Conservation (phyloP, 2,113 vertebrate species). For the Elephantulus edwardii region DNA sequence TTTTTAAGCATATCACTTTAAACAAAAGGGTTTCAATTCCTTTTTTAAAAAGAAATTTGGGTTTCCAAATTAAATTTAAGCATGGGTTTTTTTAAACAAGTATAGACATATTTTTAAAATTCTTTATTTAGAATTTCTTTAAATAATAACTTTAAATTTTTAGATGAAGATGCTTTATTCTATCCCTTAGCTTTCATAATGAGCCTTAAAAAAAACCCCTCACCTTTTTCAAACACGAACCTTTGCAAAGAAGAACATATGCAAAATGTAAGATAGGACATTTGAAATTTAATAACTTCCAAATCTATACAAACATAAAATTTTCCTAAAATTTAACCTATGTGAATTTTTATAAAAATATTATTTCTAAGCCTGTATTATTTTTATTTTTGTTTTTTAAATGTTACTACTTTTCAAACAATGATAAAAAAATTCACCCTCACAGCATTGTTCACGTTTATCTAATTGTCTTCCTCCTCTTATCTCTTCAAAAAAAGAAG, state of each 20-base stretch:
- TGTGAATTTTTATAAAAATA: background rate
- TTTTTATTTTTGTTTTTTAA: constrained; percentile 43
- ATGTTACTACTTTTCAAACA: background rate
- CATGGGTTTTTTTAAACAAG: background rate
- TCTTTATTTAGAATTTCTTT: constrained; percentile 32
- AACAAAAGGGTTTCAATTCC: constrained; percentile 5
- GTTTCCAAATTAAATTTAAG: constrained; percentile 50
- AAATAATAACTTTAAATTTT: constrained; percentile 19
- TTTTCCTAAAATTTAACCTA: constrained; percentile 32
- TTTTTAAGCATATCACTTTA: constrained; percentile 37
- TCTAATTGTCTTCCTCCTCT: constrained; percentile 24
- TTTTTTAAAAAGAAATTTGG: constrained; percentile 4
- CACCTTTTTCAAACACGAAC: background rate
- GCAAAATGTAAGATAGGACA: background rate
- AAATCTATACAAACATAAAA: constrained; percentile 30
- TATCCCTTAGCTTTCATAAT: constrained; percentile 4
- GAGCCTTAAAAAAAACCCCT: background rate
- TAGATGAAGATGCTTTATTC: constrained; percentile 36
- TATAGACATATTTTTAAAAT: background rate
- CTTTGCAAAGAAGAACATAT: constrained; percentile 37
- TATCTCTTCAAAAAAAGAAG: background rate
- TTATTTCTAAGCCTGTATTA: constrained; percentile 27
- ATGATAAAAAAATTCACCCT: background rate
- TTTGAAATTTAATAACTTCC: background rate
- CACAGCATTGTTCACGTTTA: background rate